Evolutionary conservation across 64 coral and sea anemone genomes (phyloP).

Genomic region (Trachythela sp.): DNA sequence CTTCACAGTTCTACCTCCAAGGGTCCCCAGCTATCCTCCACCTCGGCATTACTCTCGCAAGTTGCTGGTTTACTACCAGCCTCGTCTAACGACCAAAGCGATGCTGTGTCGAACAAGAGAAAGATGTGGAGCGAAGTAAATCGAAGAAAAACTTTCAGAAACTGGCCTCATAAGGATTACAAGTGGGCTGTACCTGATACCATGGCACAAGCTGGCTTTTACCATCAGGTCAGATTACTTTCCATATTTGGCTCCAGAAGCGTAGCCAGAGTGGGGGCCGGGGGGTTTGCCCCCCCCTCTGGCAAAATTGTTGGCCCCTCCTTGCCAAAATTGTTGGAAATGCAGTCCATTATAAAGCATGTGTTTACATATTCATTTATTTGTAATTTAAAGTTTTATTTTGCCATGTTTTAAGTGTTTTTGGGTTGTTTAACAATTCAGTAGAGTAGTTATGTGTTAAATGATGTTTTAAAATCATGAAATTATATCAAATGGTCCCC

Average conservation of each 20-base stretch:
- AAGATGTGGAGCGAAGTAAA: conserved; percentile 82
- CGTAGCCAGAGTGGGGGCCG: too few species aligned
- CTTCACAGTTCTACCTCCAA: neutral
- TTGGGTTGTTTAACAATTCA: too few species aligned
- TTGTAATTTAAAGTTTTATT: too few species aligned
- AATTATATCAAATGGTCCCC: too few species aligned
- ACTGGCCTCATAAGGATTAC: conserved; percentile 95
- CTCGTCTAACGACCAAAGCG: conserved; percentile 53
- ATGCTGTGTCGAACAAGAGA: conserved; percentile 47
- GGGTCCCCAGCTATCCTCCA: neutral
- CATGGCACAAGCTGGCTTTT: conserved; percentile 98
- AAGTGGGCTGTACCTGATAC: conserved; percentile 95
- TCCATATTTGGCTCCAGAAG: neutral
- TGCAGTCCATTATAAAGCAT: too few species aligned
- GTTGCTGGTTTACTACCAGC: conserved; percentile 60
- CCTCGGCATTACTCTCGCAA: conserved; percentile 4
- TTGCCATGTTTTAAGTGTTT: too few species aligned
- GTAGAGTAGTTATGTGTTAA: too few species aligned
- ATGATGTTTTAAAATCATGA: too few species aligned
- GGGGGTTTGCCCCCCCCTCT: too few species aligned
- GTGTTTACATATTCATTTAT: too few species aligned
- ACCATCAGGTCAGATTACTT: conserved; percentile 63
- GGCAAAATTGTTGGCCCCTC: too few species aligned
- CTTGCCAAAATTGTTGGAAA: too few species aligned
- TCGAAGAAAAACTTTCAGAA: conserved; percentile 74